phyloP scores from a whole-genome alignment of 2,113 vertebrate genomes.

The Numenius arquata region DNA sequence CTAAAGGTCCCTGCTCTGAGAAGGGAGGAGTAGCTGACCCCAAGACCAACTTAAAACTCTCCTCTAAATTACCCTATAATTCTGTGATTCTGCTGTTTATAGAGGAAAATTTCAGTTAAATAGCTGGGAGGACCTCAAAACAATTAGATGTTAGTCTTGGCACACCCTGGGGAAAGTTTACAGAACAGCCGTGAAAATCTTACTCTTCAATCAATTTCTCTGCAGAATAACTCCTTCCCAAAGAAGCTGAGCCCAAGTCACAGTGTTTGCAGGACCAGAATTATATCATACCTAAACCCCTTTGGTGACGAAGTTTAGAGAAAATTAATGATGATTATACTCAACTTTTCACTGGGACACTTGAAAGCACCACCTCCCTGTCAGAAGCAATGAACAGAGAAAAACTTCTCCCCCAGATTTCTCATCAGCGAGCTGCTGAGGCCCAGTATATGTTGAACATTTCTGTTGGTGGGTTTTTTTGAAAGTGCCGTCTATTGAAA shows the following conservation, averaged over 20 bases:
- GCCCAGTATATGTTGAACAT: background rate
- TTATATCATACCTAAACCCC: background rate
- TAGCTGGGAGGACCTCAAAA: background rate
- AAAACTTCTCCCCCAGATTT: background rate
- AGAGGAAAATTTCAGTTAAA: background rate
- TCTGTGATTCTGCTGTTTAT: background rate
- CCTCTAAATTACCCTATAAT: background rate
- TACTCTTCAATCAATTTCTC: background rate
- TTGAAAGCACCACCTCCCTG: background rate
- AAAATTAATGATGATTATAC: background rate
- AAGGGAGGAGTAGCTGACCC: background rate
- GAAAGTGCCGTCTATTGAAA: background rate
- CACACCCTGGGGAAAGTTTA: background rate
- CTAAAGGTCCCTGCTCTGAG: background rate
- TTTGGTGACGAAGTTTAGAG: background rate
- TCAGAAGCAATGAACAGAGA: background rate
- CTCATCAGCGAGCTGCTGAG: background rate
- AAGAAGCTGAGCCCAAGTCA: background rate
- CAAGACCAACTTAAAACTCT: background rate
- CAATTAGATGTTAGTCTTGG: background rate
- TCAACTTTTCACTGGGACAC: background rate
- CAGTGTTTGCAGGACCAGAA: background rate
- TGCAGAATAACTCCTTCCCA: background rate
- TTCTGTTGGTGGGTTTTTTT: background rate
- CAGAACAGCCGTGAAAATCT: background rate